Percentiles rank a stretch among this genome's conserved stretches.
These are phyloP conservation scores for Pycnomerus fuliginosus DNA, from an alignment of 2,888 invertebrate species.

Conservation along the genomic window DNA sequence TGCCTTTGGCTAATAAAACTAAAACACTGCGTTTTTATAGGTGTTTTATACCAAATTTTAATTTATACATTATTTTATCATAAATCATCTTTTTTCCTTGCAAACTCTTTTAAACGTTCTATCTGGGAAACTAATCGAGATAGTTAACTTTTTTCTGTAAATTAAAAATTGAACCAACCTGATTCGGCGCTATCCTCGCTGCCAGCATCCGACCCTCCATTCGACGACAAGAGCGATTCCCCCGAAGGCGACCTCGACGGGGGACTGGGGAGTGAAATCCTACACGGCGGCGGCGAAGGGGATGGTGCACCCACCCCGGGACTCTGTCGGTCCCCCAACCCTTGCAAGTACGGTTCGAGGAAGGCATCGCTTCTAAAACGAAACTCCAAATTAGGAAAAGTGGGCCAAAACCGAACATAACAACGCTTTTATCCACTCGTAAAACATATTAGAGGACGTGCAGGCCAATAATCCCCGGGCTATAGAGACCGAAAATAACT, in stretches of 20 bases:
- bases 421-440: slow-evolving; percentile 38
- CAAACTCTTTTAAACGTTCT: too few species aligned
- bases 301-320: slow-evolving; percentile 52
- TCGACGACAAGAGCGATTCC: slow-evolving; percentile 65
- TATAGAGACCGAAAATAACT: slow-evolving; percentile 30
- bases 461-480: slow-evolving; percentile 33
- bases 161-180: slow-evolving; percentile 29
- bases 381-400: slow-evolving; percentile 18
- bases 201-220: slow-evolving; percentile 59
- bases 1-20: too few species aligned
- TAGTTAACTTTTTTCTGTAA: too few species aligned
- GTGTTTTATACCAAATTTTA: too few species aligned
- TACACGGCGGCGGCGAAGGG: slow-evolving; percentile 49
- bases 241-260: slow-evolving; percentile 55
- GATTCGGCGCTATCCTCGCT: slow-evolving; percentile 57
- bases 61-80: too few species aligned
- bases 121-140: too few species aligned
- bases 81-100: too few species aligned
- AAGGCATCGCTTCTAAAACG: slow-evolving; percentile 71
- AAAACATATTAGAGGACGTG: slow-evolving; percentile 35
- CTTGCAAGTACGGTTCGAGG: slow-evolving; percentile 72
- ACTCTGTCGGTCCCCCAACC: slow-evolving; percentile 53
- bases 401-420: slow-evolving; percentile 26
- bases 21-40: too few species aligned
- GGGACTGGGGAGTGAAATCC: slow-evolving; percentile 41